A percentile compares a stretch with the other conserved stretches of the same genome.
These are phyloP conservation scores for Protobothrops mucrosquamatus DNA, from an alignment of 2,113 vertebrate genomes.

Conservation along the genomic window DNA sequence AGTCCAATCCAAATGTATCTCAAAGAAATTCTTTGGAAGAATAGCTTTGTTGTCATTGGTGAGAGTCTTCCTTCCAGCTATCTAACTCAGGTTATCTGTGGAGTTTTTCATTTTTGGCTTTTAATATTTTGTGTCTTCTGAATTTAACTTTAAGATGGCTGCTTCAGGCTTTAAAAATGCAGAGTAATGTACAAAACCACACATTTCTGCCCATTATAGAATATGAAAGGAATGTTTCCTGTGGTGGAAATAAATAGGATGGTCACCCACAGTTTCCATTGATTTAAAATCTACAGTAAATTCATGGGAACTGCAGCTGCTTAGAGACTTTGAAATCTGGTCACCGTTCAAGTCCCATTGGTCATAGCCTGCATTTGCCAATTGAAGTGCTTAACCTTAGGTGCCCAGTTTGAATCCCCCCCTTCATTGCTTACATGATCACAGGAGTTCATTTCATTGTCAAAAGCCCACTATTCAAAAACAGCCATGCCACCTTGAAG, in stretches of 20 bases:
- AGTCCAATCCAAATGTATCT: background rate
- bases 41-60: background rate
- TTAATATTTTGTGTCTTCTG: constrained; percentile 26
- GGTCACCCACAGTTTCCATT: constrained; percentile 46
- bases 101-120: background rate
- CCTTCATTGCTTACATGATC: constrained; percentile 18
- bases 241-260: constrained; percentile 27
- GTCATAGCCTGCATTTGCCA: constrained; percentile 32
- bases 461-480: constrained; percentile 31
- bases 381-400: constrained; percentile 39
- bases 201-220: constrained; percentile 18
- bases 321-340: constrained; percentile 29
- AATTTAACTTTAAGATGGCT: constrained; percentile 27
- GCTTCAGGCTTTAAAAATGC: constrained; percentile 14
- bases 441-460: background rate
- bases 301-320: constrained; percentile 37
- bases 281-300: constrained; percentile 42
- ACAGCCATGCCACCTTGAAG: constrained; percentile 16
- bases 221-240: constrained; percentile 28
- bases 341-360: constrained; percentile 35
- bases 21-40: background rate
- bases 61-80: background rate
- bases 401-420: constrained; percentile 14
- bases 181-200: constrained; percentile 5
- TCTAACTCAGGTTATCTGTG: background rate